Evolutionary conservation across 2,113 vertebrate species (phyloP).

Genomic region (Rhombomys opimus): DNA sequence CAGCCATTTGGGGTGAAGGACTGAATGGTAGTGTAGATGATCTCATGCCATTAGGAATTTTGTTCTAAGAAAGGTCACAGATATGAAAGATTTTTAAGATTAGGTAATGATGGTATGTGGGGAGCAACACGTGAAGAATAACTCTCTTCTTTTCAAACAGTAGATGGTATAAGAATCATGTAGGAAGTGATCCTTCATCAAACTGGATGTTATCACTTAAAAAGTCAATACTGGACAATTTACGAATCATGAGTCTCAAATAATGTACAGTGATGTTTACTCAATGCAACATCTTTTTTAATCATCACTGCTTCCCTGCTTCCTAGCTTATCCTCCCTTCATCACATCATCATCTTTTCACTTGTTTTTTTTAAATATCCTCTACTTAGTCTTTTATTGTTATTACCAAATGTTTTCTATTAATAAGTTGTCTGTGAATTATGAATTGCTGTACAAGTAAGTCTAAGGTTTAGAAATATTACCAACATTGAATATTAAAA

Average conservation of each 20-base stretch:
- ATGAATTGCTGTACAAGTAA: not conserved
- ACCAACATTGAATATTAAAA: conserved; percentile 14
- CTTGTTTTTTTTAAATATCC: not conserved
- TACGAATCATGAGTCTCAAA: not conserved
- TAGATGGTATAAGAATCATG: not conserved
- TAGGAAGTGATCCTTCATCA: conserved; percentile 39
- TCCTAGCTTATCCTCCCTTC: not conserved
- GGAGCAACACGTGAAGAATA: not conserved
- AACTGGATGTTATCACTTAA: conserved; percentile 14
- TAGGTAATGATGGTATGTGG: not conserved
- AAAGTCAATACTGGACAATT: conserved; percentile 34
- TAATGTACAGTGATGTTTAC: not conserved
- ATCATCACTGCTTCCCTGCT: not conserved
- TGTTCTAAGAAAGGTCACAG: conserved; percentile 20
- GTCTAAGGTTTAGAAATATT: conserved; percentile 35
- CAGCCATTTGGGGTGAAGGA: conserved; percentile 49
- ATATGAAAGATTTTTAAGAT: conserved; percentile 6
- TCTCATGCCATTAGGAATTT: conserved; percentile 46
- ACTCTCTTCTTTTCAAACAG: not conserved
- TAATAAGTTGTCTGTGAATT: conserved; percentile 52
- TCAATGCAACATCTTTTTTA: not conserved
- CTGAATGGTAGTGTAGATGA: conserved; percentile 12
- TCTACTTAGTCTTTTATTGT: conserved; percentile 17
- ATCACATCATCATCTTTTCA: not conserved
- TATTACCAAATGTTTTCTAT: conserved; percentile 36